Base-by-base conservation (phyloP, 2,888 invertebrate species). In the Chrysolina oricalcia region DNA sequence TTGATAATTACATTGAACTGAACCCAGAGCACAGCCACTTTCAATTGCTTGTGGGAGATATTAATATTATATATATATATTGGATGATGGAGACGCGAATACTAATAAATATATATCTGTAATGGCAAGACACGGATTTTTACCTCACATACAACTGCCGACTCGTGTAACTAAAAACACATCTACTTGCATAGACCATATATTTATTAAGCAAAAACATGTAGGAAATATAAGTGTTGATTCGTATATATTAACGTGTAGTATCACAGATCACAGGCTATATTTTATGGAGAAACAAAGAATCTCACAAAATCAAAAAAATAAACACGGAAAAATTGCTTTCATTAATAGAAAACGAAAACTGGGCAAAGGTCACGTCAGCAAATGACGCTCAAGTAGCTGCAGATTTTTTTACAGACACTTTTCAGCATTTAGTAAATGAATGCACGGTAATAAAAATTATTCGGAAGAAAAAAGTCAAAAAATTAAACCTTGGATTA, bases 371-470 rank as follows among this genome's bases (percentile, higher is more conserved):
- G 10, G 66, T 66, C 66, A 66, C 43, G 6, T 15, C 66, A 66
- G 43, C 66, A 66, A 46, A 67, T 67, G 67, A 67, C 46, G 67
- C 67, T 48, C 67, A 67, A 67, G 48, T 46, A 67, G 67, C 67
- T 21, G 23, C 67, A 67, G 48, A 46, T 48, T 17, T 67, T 48
- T 46, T 67, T 21, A 67, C 48, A 62, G 64, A 53, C 68, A 68
- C 68, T 68, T 50, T 68, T 53, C 68, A 68, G 53, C 68, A 53
- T 68, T 68, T 50, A 35, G 35, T 68, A 53, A 53, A 68, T 53
- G 50, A 68, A 53, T 68, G 68, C 27, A 68, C 50, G 35, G 53
- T 53, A 68, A 53, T 53, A 19, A 68, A 53, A 68, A 68, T 53
- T n/a, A 68, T 53, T 68, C 68, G 53, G 53, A 23, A 68, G 53